Base-by-base conservation (phyloP, 1,140 invertebrate genomes). In the Eueides isabella region DNA sequence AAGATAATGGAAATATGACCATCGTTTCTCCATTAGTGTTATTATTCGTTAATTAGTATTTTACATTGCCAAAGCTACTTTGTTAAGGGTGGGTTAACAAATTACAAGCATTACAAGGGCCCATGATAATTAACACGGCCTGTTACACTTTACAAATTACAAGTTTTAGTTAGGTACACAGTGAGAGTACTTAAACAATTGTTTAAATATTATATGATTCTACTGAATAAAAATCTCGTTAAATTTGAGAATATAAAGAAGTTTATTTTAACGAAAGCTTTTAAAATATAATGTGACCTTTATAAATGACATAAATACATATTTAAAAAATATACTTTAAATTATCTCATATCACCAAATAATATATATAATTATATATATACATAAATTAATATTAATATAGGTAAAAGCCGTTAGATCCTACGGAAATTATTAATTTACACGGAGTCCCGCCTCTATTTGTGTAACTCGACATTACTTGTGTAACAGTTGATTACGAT, bases 41-140 rank as follows among this genome's bases (percentile, higher is more conserved):
- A 90, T 88, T 81, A 85, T 88, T 89, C 81, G 86, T 80, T 88
- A 88, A 90, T 88, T 90, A 85, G 85, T 81, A 80, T 74, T 48
- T 76, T 82, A 83, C 81, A 76, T 67, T 11, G 64, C 79, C 71
- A 70, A 80, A 74, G 76, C 67, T 77, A 80, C 71, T 78, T 68
- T 77, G 83, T 74, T 80, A 80, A 72, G 82, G 82, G 81, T 78
- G 69, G 61, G 26, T n/a, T 63, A 41, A 73, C 76, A 77, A 77
- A 77, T 77, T 71, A 74, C 76, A 81, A 61, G 64, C 74, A 75
- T 75, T 75, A 81, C 77, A 72, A 64, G 79, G 77, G 75, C 77
- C 74, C 78, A 80, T 85, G 79, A 84, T 83, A 87, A 90, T 88
- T 86, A 86, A 84, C 80, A 79, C 66, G 74, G 75, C 75, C 74